Percentiles rank a stretch among this genome's conserved stretches.
These are phyloP conservation scores for Eupithecia subumbrata DNA, from an alignment of 2,888 invertebrate species.

Conservation along the genomic window DNA sequence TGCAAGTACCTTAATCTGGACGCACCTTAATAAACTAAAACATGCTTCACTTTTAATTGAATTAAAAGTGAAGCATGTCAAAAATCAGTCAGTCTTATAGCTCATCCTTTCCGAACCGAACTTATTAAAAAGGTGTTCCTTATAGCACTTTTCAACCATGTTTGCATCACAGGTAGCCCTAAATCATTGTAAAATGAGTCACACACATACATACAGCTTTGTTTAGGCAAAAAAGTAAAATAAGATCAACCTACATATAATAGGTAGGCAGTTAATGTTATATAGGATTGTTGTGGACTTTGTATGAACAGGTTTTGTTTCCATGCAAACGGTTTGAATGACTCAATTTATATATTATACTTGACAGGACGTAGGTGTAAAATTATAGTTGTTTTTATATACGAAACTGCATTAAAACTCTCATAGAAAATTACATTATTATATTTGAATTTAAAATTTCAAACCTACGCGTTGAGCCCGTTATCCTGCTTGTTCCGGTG, in stretches of 20 bases:
- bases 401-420: background rate
- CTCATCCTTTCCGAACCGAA: background rate
- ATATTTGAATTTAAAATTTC: background rate
- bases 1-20: too few relatives aligned
- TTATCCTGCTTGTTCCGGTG: background rate
- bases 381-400: background rate
- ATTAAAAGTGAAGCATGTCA: background rate
- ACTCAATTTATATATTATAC: conserved; percentile 26
- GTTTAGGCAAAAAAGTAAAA: conserved; percentile 32
- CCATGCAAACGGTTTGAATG: conserved; percentile 25
- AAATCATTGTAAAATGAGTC: conserved; percentile 22
- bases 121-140: background rate
- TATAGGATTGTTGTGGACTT: background rate
- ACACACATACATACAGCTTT: conserved; percentile 15
- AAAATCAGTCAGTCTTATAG: conserved; percentile 1
- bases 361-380: conserved; percentile 25
- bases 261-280: background rate
- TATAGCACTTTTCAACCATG: background rate
- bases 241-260: conserved; percentile 18
- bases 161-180: conserved; percentile 17
- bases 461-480: background rate
- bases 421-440: background rate
- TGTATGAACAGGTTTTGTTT: conserved; percentile 23
- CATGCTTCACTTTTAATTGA: too few relatives aligned
- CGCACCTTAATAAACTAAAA: background rate